A percentile compares a stretch with the other conserved stretches of the same genome.
These are phyloP conservation scores for Rhinoptilus africanus DNA, from an alignment of 2,113 vertebrate species.

Conservation along the genomic window DNA sequence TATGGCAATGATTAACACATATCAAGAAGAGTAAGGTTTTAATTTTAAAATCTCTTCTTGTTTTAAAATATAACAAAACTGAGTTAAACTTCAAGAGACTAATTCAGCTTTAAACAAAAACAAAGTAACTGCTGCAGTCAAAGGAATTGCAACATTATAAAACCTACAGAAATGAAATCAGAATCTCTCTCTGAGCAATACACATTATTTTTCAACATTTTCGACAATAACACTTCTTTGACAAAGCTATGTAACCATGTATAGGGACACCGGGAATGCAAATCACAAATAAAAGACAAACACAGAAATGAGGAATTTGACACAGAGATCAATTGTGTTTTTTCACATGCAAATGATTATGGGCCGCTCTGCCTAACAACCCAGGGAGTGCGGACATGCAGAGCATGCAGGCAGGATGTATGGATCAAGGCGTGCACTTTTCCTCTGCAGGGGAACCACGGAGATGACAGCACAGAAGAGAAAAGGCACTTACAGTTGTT, in stretches of 20 bases:
- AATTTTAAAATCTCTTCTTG: not conserved
- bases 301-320: conserved; percentile 37
- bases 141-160: not conserved
- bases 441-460: conserved; percentile 53
- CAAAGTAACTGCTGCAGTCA: not conserved
- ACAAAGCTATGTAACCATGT: not conserved
- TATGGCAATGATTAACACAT: not conserved
- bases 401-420: conserved; percentile 73
- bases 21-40: not conserved
- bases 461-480: conserved; percentile 61
- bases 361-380: conserved; percentile 23
- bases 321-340: not conserved
- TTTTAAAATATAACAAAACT: not conserved
- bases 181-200: not conserved
- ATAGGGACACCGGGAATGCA: not conserved
- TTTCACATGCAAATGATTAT: conserved; percentile 44
- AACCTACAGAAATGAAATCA: not conserved
- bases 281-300: conserved; percentile 58
- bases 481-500: conserved; percentile 98
- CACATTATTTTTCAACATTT: not conserved
- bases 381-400: conserved; percentile 72
- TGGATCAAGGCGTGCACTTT: conserved; percentile 16
- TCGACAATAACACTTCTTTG: not conserved
- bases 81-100: not conserved
- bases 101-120: not conserved